Evolutionary conservation across 2,888 invertebrate genomes (phyloP), one percentile per base, ranked within the genome.

Genomic region (Aspidiotus destructor): DNA sequence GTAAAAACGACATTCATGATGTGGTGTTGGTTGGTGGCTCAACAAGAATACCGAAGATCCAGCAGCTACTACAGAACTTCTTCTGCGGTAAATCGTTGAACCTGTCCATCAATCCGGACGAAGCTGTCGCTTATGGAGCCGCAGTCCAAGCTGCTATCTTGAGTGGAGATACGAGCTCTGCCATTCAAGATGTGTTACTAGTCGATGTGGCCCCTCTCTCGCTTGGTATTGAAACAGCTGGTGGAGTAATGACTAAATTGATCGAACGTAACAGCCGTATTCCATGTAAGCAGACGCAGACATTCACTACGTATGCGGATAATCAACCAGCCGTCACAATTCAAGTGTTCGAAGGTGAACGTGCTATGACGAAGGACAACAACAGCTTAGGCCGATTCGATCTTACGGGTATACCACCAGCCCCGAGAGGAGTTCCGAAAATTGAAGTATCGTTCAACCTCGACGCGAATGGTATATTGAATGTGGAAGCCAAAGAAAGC

Each of bases 281-380:
- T 73, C 88, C 87, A 0, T 85, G 85, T 79, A 87, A 86, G 75
- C 85, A 86, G 76, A 75, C 79, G 1, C 83, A 84, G 72, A 86
- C 84, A 0, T 95, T 95, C 76, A 90, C 92, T 7, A 95, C 95
- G 0, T 94, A 93, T 76, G 81, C 89, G 16, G 94, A 95, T 78
- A 94, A 93, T 75, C 95, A 96, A 76, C 88, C 89, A 41, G 90
- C 89, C 52, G 92, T 93, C 0, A 86, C 89, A 42, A 90, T 93
- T 73, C 88, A 89, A 79, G 87, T 91, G 7, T 90, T 85, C 75
- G 91, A 89, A 76, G 88, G 88, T 42, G 88, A 88, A 77, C 80
- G 89, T 57, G 86, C 89, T 17, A 87, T 92, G 89, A 93, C 93
- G 10, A 91, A 85, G 76, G 93, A 94, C 76, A 94, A 94, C 77